Base-by-base conservation (phyloP, 1,140 invertebrate species). In the Helicorthomorpha holstii region DNA sequence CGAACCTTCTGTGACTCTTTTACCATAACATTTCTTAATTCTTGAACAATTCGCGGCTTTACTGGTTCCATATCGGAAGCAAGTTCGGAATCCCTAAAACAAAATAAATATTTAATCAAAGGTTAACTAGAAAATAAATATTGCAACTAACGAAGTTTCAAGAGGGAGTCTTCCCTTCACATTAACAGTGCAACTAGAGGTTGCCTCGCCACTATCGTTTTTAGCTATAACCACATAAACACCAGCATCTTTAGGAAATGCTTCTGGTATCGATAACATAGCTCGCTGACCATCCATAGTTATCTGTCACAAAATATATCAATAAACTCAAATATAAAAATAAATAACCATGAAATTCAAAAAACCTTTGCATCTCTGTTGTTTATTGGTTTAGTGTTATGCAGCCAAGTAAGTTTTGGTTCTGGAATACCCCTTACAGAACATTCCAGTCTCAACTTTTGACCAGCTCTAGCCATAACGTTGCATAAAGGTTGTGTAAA, bases 41-140 rank as follows among this genome's bases (percentile, higher is more conserved):
- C 73, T 50, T 84, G 63, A 52, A 83, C 78, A 52, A 90, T 79
- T 16, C 74, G 75, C 1, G 85, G 84, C 56, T 79, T 76, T 3
- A 79, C 71, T 0, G 79, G 77, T 57, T 83, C 79, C 63, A 80
- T 76, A 54, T 83, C 80, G 52, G 74, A 76, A 27, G 78, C 72
- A 47, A 81, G 60, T 61, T 82, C 81, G 1, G 78, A 79, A 64
- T 82, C 80, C 49, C 58, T 61, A 27, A 27, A 58, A 12, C 34
- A 54, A 47, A 41, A 19, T 14, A 53, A 54, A 48, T 16, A 27
- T n/a, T 27, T 26, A 43, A 23, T 16, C 12, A 14, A 45, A 10
- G 29, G 21, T 38, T 1, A 38, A 7, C 1, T 27, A 7, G 29
- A 7, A 16, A 34, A 7, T 7, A 34, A 16, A 16, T 34, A 7